Evolutionary conservation across 1,140 invertebrate species (phyloP), one percentile per base, ranked within the genome.

Genomic region (Drosophila navojoa): DNA sequence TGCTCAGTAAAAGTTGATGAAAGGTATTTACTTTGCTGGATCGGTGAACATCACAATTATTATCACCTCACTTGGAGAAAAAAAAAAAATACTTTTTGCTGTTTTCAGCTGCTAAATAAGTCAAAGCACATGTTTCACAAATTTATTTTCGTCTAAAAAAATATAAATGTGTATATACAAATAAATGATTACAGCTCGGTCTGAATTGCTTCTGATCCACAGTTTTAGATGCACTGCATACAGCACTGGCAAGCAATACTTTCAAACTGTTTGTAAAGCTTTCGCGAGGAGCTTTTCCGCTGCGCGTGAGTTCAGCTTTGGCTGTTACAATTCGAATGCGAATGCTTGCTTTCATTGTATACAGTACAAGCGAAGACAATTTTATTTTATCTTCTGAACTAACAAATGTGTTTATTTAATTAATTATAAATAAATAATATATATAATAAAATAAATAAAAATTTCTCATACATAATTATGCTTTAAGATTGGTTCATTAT

Each of bases 261-360:
- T 13, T 49, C 15, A 49, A 35, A 38, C 62, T 59, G 53, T 38
- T 29, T 6, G 4, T 1, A 67, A 66, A 71, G 69, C 62, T 71
- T 58, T 13, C 11, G 3, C 6, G 15, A 42, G 11, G 27, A 71
- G 69, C 69, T 71, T 67, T 35, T 10, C 0, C 4, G 11, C 45
- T 13, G 6, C 45, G 25, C 13, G n/a, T 2, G 61, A 61, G 44
- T 71, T 71, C 53, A 4, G 25, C 10, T 27, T 29, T 15, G 19
- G 0, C 16, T 54, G 69, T 71, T 71, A 66, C 29, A 10, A n/a
- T 25, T 27, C 27, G 4, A 67, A 64, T n/a, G 38, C n/a, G 15
- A 38, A 32, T 15, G 1, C 10, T 44, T 22, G 32, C 7, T 7
- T 35, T 10, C 7, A 35, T 10, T 22, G 0, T 1, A 22, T 22